A percentile compares a stretch with the other conserved stretches of the same genome.
These are phyloP conservation scores for Tichodroma muraria DNA, from an alignment of 2,113 vertebrate genomes.

Conservation along the genomic window DNA sequence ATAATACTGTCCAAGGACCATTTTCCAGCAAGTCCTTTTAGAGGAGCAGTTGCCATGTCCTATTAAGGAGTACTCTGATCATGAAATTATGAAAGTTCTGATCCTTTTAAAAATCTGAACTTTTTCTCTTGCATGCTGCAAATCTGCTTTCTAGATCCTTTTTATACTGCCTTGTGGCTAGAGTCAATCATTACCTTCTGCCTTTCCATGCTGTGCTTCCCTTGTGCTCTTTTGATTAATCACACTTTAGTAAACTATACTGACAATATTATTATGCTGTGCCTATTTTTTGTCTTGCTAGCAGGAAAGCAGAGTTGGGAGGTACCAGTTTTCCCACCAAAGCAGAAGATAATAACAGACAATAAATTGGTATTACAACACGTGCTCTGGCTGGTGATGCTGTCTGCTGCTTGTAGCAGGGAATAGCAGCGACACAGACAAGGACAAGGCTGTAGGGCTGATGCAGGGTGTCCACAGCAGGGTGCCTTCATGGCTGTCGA, in stretches of 20 bases:
- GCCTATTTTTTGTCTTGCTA: not conserved
- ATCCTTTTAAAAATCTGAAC: constrained; percentile 21
- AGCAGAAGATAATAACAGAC: not conserved
- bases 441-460: not conserved
- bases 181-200: constrained; percentile 9
- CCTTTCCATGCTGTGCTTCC: constrained; percentile 5
- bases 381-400: not conserved
- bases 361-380: not conserved
- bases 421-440: not conserved
- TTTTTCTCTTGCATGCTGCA: not conserved
- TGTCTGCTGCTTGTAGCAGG: not conserved
- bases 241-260: not conserved
- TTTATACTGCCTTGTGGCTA: constrained; percentile 14
- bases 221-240: not conserved
- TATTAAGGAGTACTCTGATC: constrained; percentile 34
- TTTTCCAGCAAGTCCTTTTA: not conserved
- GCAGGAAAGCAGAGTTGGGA: not conserved
- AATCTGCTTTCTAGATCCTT: not conserved
- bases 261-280: not conserved
- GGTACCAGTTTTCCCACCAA: not conserved
- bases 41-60: not conserved
- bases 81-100: constrained; percentile 14
- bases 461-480: not conserved
- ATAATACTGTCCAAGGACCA: not conserved
- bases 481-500: not conserved